Percentiles rank a stretch among this genome's conserved stretches.
phyloP scores from a whole-genome alignment of 2,888 invertebrate genomes.

The Dasypogon diadema region DNA sequence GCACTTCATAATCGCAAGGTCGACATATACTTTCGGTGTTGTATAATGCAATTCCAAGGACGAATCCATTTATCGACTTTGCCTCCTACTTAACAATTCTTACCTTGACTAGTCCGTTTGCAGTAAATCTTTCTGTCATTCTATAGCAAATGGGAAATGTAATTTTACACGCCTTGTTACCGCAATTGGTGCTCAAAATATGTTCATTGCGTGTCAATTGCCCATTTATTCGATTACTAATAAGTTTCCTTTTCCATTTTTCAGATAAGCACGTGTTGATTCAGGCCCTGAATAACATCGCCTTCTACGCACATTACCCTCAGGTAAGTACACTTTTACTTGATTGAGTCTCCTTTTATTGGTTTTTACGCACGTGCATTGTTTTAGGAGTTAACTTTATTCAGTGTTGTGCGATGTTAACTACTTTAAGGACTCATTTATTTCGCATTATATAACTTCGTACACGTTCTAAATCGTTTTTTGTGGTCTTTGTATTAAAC shows the following conservation, averaged over 20 bases:
- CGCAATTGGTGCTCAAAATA: conserved; percentile 23
- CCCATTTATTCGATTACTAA: neutral
- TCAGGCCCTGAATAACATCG: conserved; percentile 68
- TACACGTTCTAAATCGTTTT: too few species aligned
- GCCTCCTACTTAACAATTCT: neutral
- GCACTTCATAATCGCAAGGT: too few species aligned
- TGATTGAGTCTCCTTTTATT: neutral
- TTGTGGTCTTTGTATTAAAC: too few species aligned
- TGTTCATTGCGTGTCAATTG: conserved; percentile 18
- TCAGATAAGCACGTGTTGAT: conserved; percentile 70
- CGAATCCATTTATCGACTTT: conserved; percentile 8
- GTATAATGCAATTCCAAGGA: neutral
- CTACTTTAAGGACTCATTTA: too few species aligned
- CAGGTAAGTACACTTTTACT: conserved; percentile 59
- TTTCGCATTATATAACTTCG: too few species aligned
- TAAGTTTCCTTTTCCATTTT: conserved; percentile 52
- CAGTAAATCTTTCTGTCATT: neutral
- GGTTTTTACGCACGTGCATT: too few species aligned
- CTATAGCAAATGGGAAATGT: neutral
- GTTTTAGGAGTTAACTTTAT: too few species aligned
- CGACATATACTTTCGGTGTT: too few species aligned
- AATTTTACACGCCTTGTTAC: conserved; percentile 29
- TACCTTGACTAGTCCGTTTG: conserved; percentile 5
- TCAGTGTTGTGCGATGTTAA: too few species aligned
- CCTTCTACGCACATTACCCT: conserved; percentile 68